Percentiles rank a stretch among this genome's conserved stretches.
phyloP scores from a whole-genome alignment of 92 coral and sea anemone species.

The Palythoa grandis region DNA sequence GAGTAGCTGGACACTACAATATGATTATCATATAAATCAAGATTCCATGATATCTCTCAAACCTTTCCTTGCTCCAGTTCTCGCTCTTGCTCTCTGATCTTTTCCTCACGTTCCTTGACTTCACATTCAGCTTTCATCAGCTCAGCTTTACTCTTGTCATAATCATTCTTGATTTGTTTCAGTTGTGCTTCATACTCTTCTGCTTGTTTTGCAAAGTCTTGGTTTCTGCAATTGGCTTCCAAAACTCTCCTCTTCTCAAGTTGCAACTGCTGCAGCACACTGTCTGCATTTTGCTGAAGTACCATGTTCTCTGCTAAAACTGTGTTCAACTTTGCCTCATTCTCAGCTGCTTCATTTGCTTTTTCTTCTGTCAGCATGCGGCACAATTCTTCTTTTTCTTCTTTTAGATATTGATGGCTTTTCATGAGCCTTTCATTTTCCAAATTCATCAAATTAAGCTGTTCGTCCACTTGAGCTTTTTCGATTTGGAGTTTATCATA shows the following conservation, averaged over 20 bases:
- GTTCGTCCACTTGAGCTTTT: slow-evolving; percentile 42
- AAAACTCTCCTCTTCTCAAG: not conserved
- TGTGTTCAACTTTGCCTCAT: not conserved
- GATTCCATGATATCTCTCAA: not conserved
- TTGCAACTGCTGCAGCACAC: slow-evolving; percentile 20
- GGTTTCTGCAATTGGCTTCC: not conserved
- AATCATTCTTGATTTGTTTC: not conserved
- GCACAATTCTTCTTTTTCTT: slow-evolving; percentile 40
- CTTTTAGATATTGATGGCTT: slow-evolving; percentile 3
- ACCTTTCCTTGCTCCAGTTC: slow-evolving; percentile 45
- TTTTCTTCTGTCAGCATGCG: slow-evolving; percentile 29
- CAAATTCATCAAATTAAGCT: not conserved
- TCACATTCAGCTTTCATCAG: not conserved
- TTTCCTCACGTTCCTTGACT: slow-evolving; percentile 7
- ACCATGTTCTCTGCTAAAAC: slow-evolving; percentile 6
- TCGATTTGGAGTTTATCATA: slow-evolving; percentile 40
- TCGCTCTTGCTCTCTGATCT: slow-evolving; percentile 22
- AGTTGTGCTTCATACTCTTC: not conserved
- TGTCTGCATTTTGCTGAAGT: not conserved
- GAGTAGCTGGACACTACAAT: no score
- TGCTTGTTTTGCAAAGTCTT: not conserved
- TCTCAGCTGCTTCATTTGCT: slow-evolving; percentile 8
- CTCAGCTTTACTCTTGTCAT: not conserved
- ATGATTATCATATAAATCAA: not conserved
- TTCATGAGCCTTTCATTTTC: slow-evolving; percentile 6